phyloP scores from a whole-genome alignment of 2,888 invertebrate species.

The Lasiommata megera region DNA sequence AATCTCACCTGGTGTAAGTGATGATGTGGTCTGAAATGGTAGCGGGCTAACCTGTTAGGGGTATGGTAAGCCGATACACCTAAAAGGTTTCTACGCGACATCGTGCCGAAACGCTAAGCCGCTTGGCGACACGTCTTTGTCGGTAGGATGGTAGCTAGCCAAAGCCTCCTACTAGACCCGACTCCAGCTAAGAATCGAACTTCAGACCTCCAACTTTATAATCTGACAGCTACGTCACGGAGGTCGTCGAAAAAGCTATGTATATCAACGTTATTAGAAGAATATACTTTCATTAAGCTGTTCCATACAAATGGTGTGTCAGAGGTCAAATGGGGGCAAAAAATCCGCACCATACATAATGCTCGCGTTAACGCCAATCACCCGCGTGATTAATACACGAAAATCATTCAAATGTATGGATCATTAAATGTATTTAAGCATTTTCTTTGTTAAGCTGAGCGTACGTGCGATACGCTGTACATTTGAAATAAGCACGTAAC shows the following conservation, averaged over 20 bases:
- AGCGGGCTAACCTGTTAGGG: too few species aligned
- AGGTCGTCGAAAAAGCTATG: neutral
- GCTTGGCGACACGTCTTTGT: too few species aligned
- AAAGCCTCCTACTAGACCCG: too few species aligned
- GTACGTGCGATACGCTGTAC: neutral
- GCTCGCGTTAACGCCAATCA: constrained; percentile 57
- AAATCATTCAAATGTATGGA: constrained; percentile 32
- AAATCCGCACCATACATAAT: constrained; percentile 43
- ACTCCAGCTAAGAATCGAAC: neutral
- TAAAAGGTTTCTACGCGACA: too few species aligned
- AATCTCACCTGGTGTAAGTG: too few species aligned
- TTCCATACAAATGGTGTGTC: constrained; percentile 47
- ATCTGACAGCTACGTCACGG: too few species aligned
- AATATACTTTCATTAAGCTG: constrained; percentile 45
- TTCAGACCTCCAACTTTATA: too few species aligned
- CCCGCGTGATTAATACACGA: constrained; percentile 52
- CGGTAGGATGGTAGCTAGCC: too few species aligned
- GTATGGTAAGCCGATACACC: too few species aligned
- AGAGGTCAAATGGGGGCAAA: constrained; percentile 40
- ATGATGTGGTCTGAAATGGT: too few species aligned
- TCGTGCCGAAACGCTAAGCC: too few species aligned
- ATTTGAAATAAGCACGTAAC: too few species aligned
- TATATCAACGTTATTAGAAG: constrained; percentile 30
- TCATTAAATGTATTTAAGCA: constrained; percentile 31
- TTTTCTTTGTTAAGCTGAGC: neutral